Conservation (phyloP, 2,888 invertebrate genomes). For the Ormyrus thymus region DNA sequence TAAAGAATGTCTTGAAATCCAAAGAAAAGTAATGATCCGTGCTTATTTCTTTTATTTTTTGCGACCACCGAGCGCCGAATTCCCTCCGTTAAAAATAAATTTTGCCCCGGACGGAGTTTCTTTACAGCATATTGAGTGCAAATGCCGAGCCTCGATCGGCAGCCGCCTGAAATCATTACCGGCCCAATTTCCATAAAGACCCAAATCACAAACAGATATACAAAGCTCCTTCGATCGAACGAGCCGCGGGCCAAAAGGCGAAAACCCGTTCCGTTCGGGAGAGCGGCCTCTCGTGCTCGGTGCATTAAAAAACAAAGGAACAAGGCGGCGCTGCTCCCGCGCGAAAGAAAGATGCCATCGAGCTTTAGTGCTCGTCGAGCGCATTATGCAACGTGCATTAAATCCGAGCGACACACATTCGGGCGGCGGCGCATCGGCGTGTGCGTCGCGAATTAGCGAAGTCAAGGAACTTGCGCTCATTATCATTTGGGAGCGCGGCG, state of each 20-base stretch:
- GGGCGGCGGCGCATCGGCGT: no score
- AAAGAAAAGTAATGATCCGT: conserved; percentile 30
- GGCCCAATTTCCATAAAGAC: neutral
- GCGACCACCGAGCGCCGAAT: neutral
- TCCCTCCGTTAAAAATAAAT: neutral
- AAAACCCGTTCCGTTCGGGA: no score
- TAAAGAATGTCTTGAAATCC: no score
- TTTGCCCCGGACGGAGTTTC: no score
- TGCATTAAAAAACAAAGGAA: neutral
- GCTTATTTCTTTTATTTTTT: conserved; percentile 31
- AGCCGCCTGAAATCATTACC: neutral
- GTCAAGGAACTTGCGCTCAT: conserved; percentile 35
- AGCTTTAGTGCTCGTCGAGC: conserved; percentile 10
- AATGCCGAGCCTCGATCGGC: neutral
- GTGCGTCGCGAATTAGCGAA: conserved; percentile 6
- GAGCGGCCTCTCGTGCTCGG: no score
- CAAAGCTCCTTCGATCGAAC: neutral
- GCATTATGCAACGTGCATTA: conserved; percentile 38
- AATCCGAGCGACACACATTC: conserved; percentile 21
- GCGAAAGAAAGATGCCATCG: conserved; percentile 26
- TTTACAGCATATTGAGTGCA: neutral
- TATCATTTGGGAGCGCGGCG: conserved; percentile 7
- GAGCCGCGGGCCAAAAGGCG: neutral
- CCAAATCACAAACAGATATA: neutral
- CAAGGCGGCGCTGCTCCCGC: neutral